Conservation (phyloP, 1,140 invertebrate species). For the Drosophila albomicans region DNA sequence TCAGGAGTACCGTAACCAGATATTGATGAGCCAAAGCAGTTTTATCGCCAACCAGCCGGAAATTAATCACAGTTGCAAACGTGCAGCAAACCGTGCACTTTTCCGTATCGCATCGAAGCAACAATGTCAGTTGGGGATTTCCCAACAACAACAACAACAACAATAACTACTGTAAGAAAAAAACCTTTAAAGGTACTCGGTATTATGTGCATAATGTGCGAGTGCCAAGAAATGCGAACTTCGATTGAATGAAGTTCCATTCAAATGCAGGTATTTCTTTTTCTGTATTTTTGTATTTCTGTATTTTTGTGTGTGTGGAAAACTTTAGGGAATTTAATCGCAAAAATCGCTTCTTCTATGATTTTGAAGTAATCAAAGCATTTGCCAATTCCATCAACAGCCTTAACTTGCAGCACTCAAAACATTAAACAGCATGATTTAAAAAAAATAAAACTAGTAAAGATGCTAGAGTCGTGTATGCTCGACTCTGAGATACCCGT, state of each 20-base stretch:
- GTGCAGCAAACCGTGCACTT: slow-evolving; percentile 52
- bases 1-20: slow-evolving; percentile 43
- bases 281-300: too few relatives aligned
- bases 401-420: too few relatives aligned
- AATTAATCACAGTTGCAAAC: slow-evolving; percentile 60
- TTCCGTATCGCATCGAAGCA: slow-evolving; percentile 15
- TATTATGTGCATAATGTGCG: slow-evolving; percentile 5
- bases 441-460: too few relatives aligned
- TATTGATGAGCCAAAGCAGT: slow-evolving; percentile 64
- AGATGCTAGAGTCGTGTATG: too few relatives aligned
- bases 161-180: background rate
- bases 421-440: too few relatives aligned
- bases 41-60: slow-evolving; percentile 63
- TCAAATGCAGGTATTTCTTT: background rate
- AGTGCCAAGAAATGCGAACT: slow-evolving; percentile 6
- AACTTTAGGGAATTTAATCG: background rate
- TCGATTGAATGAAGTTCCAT: background rate
- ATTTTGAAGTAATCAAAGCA: background rate
- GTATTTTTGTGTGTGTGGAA: background rate
- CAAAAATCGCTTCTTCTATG: background rate
- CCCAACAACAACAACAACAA: background rate
- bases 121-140: slow-evolving; percentile 7
- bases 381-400: too few relatives aligned
- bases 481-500: too few relatives aligned
- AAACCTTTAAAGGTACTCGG: too few relatives aligned